Evolutionary conservation across 2,888 invertebrate genomes (phyloP), one percentile per base, ranked within the genome.

Genomic region (Nesidiocoris tenuis): DNA sequence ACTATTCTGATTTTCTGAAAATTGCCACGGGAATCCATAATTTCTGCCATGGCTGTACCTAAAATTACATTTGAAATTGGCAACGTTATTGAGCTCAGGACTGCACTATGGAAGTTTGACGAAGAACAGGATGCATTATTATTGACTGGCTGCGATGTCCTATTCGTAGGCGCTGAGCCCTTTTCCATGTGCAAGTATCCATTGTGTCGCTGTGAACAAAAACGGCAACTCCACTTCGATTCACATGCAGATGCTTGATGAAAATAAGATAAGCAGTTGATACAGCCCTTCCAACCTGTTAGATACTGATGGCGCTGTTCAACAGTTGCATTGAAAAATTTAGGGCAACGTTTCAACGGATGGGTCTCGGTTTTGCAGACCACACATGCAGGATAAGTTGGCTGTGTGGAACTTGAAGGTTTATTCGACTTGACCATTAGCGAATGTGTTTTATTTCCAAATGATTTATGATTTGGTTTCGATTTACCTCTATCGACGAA

Each of bases 41-140:
- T 5, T 18, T 57, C 57, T 17, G 16, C 57, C 16, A 5, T 3
- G 16, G 16, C 57, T 3, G 57, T 57, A 5, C 57, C 57, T 57
- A 57, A 57, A 57, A 57, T 57, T 3, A 57, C 57, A 17, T 57
- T n/a, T n/a, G n/a, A n/a, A n/a, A n/a, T n/a, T n/a, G n/a, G n/a
- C n/a, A n/a, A n/a, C n/a, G n/a, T n/a, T n/a, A n/a, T n/a, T n/a
- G n/a, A n/a, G n/a, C n/a, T n/a, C 9, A 12, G 7, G 3, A 57
- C 18, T 2, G 3, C 57, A 3, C 18, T 57, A 12, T 2, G 57
- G n/a, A 57, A 12, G 18, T 2, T 2, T 12, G 57, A 3, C n/a
- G 57, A 12, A 2, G 57, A 5, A 2, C 3, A 12, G 18, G 16
- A 18, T 3, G n/a, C 3, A 18, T 5, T 3, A 5, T 57, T 12